phyloP scores from a whole-genome alignment of 2,888 invertebrate species.

The Drosophila koepferae region DNA sequence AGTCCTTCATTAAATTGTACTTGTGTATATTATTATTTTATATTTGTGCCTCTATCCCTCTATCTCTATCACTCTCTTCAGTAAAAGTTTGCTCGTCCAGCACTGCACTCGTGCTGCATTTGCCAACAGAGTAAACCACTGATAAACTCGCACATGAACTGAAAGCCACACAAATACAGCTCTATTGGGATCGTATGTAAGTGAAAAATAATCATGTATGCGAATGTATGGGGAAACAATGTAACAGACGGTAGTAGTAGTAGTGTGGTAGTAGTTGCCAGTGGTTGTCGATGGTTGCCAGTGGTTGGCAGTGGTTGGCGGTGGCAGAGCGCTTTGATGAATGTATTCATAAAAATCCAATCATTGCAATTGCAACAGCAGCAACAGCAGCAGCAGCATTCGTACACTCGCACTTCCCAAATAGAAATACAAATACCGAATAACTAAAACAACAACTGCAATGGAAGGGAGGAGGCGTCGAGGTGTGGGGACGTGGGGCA shows the following conservation, averaged over 20 bases:
- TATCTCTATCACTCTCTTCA: background rate
- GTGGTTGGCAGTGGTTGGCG: slow-evolving; percentile 18
- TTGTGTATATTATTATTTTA: background rate
- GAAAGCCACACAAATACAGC: background rate
- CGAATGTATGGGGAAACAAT: slow-evolving; percentile 7
- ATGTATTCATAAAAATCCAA: slow-evolving; percentile 82
- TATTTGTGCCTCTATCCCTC: background rate
- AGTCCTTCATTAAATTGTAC: background rate
- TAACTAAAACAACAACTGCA: slow-evolving; percentile 23
- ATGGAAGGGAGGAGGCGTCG: slow-evolving; percentile 2
- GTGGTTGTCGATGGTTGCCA: slow-evolving; percentile 17
- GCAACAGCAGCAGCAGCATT: slow-evolving; percentile 9
- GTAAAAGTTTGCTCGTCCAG: background rate
- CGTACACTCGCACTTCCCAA: slow-evolving; percentile 39
- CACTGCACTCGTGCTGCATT: background rate
- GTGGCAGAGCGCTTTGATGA: slow-evolving; percentile 67
- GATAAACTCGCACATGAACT: slow-evolving; percentile 14
- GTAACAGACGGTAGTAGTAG: background rate
- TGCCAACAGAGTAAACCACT: slow-evolving; percentile 2
- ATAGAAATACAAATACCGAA: slow-evolving; percentile 43
- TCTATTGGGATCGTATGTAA: slow-evolving; percentile 1
- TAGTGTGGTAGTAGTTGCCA: slow-evolving; percentile 2
- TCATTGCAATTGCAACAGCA: slow-evolving; percentile 77
- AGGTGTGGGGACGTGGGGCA: background rate
- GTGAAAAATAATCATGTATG: slow-evolving; percentile 10